Evolutionary conservation across 2,888 invertebrate genomes (phyloP).

Genomic region (Parnassius apollo): DNA sequence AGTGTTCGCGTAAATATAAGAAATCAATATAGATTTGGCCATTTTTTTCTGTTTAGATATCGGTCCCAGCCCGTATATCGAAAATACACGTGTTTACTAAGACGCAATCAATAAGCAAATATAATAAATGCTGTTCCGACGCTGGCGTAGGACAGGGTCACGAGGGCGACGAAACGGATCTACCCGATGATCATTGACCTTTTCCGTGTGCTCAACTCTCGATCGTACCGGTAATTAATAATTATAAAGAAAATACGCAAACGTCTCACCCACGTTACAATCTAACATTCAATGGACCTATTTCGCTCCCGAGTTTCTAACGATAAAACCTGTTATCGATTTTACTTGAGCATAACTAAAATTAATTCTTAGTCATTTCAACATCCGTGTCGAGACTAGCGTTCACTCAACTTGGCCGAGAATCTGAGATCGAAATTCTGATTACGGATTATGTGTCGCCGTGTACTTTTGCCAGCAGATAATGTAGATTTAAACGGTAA

Average conservation of each 20-base stretch:
- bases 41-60: too few relatives aligned
- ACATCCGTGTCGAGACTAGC: conserved; percentile 37
- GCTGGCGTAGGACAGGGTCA: conserved; percentile 74
- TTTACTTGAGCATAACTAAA: conserved; percentile 39
- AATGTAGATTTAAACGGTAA: neutral
- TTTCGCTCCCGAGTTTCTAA: conserved; percentile 21
- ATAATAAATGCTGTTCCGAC: conserved; percentile 44
- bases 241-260: conserved; percentile 45
- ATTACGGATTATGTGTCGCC: conserved; percentile 32
- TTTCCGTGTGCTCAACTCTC: conserved; percentile 70
- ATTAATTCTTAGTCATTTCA: conserved; percentile 41
- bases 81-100: conserved; percentile 20
- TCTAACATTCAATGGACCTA: conserved; percentile 30
- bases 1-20: too few relatives aligned
- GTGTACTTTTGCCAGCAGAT: conserved; percentile 29
- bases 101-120: conserved; percentile 62
- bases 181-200: conserved; percentile 80
- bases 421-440: conserved; percentile 38
- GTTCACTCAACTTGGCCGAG: conserved; percentile 53
- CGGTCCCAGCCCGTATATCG: too few relatives aligned
- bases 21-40: too few relatives aligned
- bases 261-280: conserved; percentile 52
- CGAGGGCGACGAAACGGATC: conserved; percentile 78
- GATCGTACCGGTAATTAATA: conserved; percentile 71
- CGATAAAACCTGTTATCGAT: conserved; percentile 36